These are phyloP conservation scores for Lucilia sericata DNA, from an alignment of 1,140 invertebrate species.

Conservation along the genomic window DNA sequence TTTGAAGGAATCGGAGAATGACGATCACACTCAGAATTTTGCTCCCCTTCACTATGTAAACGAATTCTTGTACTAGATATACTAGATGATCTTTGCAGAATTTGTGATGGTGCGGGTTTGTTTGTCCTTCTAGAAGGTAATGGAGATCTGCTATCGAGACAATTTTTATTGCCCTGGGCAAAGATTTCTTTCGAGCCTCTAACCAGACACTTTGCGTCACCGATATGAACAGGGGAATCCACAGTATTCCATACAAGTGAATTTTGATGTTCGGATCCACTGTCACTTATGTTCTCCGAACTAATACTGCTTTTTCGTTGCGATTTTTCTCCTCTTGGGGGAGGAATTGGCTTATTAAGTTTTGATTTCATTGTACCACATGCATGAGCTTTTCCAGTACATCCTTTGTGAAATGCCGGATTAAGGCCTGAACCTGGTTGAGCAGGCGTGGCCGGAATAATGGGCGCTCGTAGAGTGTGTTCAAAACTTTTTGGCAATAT, in stretches of 20 bases:
- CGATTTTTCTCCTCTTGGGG: constrained; percentile 42
- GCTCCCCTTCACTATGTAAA: constrained; percentile 50
- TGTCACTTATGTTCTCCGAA: constrained; percentile 72
- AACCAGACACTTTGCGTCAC: not conserved
- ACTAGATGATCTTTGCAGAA: constrained; percentile 16
- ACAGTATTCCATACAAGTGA: constrained; percentile 59
- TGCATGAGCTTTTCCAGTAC: constrained; percentile 78
- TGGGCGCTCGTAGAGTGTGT: constrained; percentile 72
- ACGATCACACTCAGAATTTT: constrained; percentile 41
- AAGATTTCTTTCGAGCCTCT: not conserved
- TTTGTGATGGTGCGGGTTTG: constrained; percentile 7
- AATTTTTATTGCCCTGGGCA: not conserved
- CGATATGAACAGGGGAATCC: not conserved
- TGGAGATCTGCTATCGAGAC: not conserved
- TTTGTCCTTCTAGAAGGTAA: constrained; percentile 14
- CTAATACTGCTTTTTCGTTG: constrained; percentile 71
- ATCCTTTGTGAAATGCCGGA: constrained; percentile 76
- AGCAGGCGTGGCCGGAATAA: constrained; percentile 49
- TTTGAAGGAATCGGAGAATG: constrained; percentile 46
- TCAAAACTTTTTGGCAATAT: constrained; percentile 75
- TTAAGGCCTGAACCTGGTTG: constrained; percentile 70
- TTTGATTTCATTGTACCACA: constrained; percentile 71
- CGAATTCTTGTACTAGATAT: constrained; percentile 39
- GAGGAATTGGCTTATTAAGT: constrained; percentile 39
- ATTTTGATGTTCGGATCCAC: constrained; percentile 69